Evolutionary conservation across 2,888 invertebrate species (phyloP).

Genomic region (Epinotia bilunana): DNA sequence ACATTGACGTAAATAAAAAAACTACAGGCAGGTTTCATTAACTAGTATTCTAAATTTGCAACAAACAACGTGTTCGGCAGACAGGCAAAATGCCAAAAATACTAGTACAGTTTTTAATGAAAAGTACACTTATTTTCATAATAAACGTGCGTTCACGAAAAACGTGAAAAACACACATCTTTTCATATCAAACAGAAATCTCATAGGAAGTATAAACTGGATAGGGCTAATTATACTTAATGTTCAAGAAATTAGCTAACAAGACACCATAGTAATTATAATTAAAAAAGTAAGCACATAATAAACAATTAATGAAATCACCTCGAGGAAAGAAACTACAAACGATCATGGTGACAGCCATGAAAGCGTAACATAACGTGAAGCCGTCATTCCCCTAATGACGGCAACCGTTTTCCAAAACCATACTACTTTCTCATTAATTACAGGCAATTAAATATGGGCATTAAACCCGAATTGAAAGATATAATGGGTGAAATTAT

Average conservation of each 20-base stretch:
- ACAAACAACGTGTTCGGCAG: conserved; percentile 10
- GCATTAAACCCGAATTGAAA: conserved; percentile 38
- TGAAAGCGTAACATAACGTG: background rate
- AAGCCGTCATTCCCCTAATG: conserved; percentile 34
- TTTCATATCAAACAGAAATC: background rate
- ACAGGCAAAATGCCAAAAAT: conserved; percentile 39
- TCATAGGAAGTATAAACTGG: background rate
- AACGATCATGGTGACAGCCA: conserved; percentile 47
- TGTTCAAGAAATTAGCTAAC: background rate
- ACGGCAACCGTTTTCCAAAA: conserved; percentile 28
- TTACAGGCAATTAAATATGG: conserved; percentile 45
- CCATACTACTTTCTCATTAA: conserved; percentile 45
- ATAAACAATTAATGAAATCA: conserved; percentile 38
- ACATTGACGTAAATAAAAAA: background rate
- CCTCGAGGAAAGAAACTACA: conserved; percentile 35
- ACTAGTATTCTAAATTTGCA: conserved; percentile 29
- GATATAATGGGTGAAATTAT: conserved; percentile 6
- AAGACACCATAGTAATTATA: conserved; percentile 29
- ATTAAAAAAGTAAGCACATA: conserved; percentile 29
- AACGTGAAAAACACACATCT: too few species aligned
- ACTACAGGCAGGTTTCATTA: conserved; percentile 4
- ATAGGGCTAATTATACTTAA: background rate
- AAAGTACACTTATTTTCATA: background rate
- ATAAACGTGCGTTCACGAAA: background rate
- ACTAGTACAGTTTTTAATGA: conserved; percentile 6